Percentiles rank a stretch among this genome's conserved stretches.
These are phyloP conservation scores for Aphrophora alni DNA, from an alignment of 2,888 invertebrate species.

Conservation along the genomic window DNA sequence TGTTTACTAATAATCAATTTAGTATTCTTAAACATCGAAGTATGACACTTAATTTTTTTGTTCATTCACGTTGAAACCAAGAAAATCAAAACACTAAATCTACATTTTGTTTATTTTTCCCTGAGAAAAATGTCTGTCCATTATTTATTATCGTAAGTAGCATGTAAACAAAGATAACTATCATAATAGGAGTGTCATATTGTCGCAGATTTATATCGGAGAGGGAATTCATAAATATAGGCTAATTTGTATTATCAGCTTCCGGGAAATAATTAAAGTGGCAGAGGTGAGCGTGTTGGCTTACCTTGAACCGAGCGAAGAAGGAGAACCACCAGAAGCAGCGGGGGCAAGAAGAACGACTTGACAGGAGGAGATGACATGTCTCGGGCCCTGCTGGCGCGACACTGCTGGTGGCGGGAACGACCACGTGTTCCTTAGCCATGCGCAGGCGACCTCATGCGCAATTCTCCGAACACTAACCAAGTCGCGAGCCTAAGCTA, in stretches of 20 bases:
- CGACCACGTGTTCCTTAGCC: neutral
- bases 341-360: neutral
- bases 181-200: neutral
- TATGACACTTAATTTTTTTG: too few relatives aligned
- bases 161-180: neutral
- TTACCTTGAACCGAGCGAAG: conserved; percentile 5
- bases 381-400: neutral
- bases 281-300: neutral
- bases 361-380: neutral
- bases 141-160: neutral
- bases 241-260: neutral
- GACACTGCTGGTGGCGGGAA: conserved; percentile 2
- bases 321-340: neutral
- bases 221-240: neutral
- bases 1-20: too few relatives aligned
- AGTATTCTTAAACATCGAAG: too few relatives aligned
- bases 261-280: neutral
- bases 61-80: too few relatives aligned
- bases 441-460: neutral
- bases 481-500: neutral
- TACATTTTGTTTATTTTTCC: too few relatives aligned
- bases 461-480: neutral
- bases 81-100: too few relatives aligned
- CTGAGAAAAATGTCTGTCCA: too few relatives aligned
- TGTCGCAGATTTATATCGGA: neutral